These are phyloP conservation scores for Drosophila demipolita DNA, from an alignment of 2,888 invertebrate genomes.

Conservation along the genomic window DNA sequence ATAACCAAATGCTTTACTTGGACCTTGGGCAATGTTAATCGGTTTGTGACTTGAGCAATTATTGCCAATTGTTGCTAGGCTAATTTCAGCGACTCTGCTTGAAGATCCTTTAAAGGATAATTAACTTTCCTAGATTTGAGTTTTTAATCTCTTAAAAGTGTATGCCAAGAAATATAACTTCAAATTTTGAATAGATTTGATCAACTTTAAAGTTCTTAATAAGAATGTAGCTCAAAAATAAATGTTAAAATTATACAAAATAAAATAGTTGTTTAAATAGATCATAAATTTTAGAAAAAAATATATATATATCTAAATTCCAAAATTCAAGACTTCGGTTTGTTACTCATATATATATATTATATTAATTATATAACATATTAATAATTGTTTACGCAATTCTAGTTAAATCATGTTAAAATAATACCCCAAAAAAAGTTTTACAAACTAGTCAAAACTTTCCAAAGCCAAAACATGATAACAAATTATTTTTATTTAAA, in stretches of 20 bases:
- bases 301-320: too few species aligned
- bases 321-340: too few species aligned
- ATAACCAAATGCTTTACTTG: conserved; percentile 30
- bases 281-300: neutral
- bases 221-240: neutral
- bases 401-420: neutral
- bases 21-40: conserved; percentile 57
- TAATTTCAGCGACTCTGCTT: neutral
- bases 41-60: conserved; percentile 42
- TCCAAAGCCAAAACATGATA: neutral
- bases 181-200: neutral
- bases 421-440: neutral
- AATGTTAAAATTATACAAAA: neutral
- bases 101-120: neutral
- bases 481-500: neutral
- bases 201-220: neutral
- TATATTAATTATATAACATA: neutral
- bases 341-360: too few species aligned
- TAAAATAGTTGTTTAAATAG: neutral
- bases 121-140: neutral
- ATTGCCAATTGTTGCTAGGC: conserved; percentile 14
- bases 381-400: neutral
- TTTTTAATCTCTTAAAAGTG: neutral
- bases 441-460: neutral
- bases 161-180: neutral